Evolutionary conservation across 2,113 vertebrate genomes (phyloP).

Genomic region (Cervus canadensis): DNA sequence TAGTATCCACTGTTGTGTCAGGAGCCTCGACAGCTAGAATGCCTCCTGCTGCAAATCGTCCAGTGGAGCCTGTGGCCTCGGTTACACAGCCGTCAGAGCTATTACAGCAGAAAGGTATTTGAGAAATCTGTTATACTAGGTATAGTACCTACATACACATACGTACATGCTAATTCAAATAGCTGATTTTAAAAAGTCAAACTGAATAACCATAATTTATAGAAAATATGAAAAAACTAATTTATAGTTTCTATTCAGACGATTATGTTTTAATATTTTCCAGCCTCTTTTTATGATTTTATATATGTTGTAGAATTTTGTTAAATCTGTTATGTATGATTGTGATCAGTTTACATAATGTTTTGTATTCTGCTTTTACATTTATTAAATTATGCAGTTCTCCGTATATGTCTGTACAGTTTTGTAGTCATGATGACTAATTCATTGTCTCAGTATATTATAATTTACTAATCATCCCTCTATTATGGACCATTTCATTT

Average conservation of each 20-base stretch:
- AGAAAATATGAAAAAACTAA: not conserved
- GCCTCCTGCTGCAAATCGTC: slow-evolving; percentile 59
- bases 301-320: not conserved
- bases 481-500: not conserved
- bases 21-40: slow-evolving; percentile 46
- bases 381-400: not conserved
- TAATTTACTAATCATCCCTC: not conserved
- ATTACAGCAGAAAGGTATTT: slow-evolving; percentile 79
- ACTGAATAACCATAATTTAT: not conserved
- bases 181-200: not conserved
- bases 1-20: slow-evolving; percentile 65
- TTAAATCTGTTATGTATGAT: not conserved
- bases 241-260: not conserved
- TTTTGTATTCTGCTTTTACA: slow-evolving; percentile 25
- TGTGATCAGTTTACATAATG: not conserved
- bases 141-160: not conserved
- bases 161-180: not conserved
- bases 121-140: not conserved
- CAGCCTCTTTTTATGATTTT: not conserved
- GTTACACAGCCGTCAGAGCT: slow-evolving; percentile 56
- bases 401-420: not conserved
- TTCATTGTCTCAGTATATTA: not conserved
- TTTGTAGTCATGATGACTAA: not conserved
- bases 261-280: not conserved
- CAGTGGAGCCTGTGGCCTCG: slow-evolving; percentile 53